These are phyloP conservation scores for Scotopteryx bipunctaria DNA, from an alignment of 2,888 invertebrate genomes.

Conservation along the genomic window DNA sequence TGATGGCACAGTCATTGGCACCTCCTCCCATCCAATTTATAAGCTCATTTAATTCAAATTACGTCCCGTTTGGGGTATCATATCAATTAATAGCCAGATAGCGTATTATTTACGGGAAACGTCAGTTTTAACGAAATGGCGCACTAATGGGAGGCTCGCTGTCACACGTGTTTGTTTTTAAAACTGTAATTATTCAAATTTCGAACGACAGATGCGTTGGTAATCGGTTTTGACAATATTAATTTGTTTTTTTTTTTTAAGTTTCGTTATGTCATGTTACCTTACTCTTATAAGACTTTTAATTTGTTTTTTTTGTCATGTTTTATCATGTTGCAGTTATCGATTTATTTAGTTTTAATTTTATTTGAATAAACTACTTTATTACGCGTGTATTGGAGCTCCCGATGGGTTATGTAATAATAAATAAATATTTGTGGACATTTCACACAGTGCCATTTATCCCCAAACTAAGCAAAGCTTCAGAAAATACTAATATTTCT, in stretches of 20 bases:
- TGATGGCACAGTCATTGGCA: constrained; percentile 15
- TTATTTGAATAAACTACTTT: no score
- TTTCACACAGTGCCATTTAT: no score
- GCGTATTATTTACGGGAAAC: constrained; percentile 62
- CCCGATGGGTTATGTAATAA: no score
- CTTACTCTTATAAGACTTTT: no score
- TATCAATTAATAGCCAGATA: constrained; percentile 33
- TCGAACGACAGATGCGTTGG: constrained; percentile 72
- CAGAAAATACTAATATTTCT: no score
- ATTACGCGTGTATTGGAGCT: no score
- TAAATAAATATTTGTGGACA: no score
- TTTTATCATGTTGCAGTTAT: no score
- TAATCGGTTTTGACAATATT: constrained; percentile 42
- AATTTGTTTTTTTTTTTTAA: constrained; percentile 23
- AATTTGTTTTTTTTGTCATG: no score
- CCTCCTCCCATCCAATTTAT: constrained; percentile 29
- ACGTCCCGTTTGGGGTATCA: constrained; percentile 45
- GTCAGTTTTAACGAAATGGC: constrained; percentile 67
- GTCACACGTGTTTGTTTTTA: constrained; percentile 41
- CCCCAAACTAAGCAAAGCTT: no score
- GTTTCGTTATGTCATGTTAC: neutral
- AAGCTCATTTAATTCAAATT: constrained; percentile 56
- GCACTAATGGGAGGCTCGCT: constrained; percentile 43
- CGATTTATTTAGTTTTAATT: no score
- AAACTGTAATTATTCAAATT: constrained; percentile 75